Base-by-base conservation (phyloP, 2,888 invertebrate genomes). In the Athetis lepigone region DNA sequence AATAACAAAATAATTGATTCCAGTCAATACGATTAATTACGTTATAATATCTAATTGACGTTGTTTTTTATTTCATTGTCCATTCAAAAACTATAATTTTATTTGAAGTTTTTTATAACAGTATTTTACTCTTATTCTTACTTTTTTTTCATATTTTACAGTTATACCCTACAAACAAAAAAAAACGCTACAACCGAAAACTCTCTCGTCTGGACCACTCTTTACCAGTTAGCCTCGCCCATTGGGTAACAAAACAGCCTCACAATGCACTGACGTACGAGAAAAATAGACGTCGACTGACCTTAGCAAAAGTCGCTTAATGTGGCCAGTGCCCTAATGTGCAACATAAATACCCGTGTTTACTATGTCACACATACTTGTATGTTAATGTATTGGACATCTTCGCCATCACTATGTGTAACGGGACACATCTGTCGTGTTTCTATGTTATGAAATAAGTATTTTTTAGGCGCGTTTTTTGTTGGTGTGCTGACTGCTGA, bases 281-380 rank as follows among this genome's bases (percentile, higher is more conserved):
- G 91, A 92, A 92, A 92, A 92, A 92, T 90, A 88, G 86, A 88
- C 88, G 90, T 88, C 91, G 88, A 88, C 87, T 83, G 88, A 89
- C 89, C 89, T 86, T 80, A 63, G 75, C 45, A 40, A 69, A 71
- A 58, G 70, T 58, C 52, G 65, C 56, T 50, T 33, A 63, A 66
- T 73, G 68, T 71, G 61, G n/a, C 25, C 49, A 36, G 18, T 46
- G 29, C 19, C 39, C 70, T 75, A 54, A 71, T 68, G 60, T 70
- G 68, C 66, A 68, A 66, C 50, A 51, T 67, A 73, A 54, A 70
- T 57, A 71, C 40, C 4, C 50, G 21, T 19, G 21, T 51, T 36
- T 45, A 51, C 19, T 51, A 70, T 63, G 65, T 69, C 45, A 51
- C 64, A 68, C 74, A 60, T 51, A 59, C 69, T 21, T 27, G 25